Base-by-base conservation (phyloP, 2,113 vertebrate genomes). In the Hippocampus zosterae region DNA sequence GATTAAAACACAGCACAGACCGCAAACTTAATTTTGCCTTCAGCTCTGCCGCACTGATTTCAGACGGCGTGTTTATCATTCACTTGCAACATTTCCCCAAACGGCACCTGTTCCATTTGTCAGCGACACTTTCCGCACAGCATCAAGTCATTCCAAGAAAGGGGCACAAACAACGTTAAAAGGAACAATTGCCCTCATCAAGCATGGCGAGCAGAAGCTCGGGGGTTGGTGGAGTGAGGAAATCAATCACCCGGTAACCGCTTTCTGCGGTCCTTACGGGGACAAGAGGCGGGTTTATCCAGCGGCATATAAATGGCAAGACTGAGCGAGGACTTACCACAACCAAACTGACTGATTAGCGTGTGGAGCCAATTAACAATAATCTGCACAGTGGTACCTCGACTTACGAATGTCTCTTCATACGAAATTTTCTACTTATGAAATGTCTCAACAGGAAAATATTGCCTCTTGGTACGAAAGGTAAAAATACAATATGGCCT, bases 281-380 rank as follows among this genome's bases (percentile, higher is more conserved):
- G 52, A 48, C 27, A 16, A 65, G 25, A 12, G 21, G 60, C 44
- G 53, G 25, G 70, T 61, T 68, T 33, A 69, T 69, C 50, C 53
- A 50, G 33, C 72, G 68, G 60, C 60, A 65, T 71, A 52, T 27
- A 71, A 52, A 81, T 76, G 65, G 63, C 13, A 25, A 59, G 42
- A 71, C 18, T 65, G 73, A 77, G 52, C 46, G 46, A 71, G 62
- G 12, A 12, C 40, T 60, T 77, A 72, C 79, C 72, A 70, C 48
- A 57, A 56, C 41, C 64, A 56, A 71, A 65, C 27, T 78, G 68
- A 84, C 73, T 72, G 75, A 84, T 84, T 71, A 44, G 42, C 5
- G 3, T 44, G 10, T 3, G 42, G 42, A 44, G 33, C 33, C 33
- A 37, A 37, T 37, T 37, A 37, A 37, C 6, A 37, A 37, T 37